phyloP scores from a whole-genome alignment of 2,888 invertebrate genomes.

The Meiosimyza platycephala region DNA sequence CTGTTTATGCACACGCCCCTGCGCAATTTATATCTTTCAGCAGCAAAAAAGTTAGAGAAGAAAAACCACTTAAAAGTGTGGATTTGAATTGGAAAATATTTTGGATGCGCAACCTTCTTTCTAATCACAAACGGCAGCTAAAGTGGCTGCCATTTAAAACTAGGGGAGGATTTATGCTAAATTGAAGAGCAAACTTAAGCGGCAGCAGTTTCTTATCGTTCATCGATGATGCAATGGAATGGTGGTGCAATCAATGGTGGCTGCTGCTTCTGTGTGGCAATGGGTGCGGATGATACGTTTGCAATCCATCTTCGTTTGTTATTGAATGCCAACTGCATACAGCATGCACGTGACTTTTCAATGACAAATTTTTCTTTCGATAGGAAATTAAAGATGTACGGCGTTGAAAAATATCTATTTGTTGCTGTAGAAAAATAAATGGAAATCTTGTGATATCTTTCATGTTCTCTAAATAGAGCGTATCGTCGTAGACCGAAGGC shows the following conservation, averaged over 20 bases:
- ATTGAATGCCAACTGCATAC: constrained; percentile 35
- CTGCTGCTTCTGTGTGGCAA: background rate
- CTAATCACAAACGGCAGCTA: background rate
- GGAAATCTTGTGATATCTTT: too few relatives aligned
- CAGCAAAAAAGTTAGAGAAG: too few relatives aligned
- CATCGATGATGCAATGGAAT: too few relatives aligned
- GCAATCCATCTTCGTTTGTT: constrained; percentile 34
- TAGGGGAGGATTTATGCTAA: constrained; percentile 36
- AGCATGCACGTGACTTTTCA: constrained; percentile 37
- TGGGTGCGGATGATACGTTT: background rate
- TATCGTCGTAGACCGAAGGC: too few relatives aligned
- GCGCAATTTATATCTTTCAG: too few relatives aligned
- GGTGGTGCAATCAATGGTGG: background rate
- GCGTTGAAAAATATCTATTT: too few relatives aligned
- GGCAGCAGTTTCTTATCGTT: constrained; percentile 16
- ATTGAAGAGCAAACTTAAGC: constrained; percentile 13
- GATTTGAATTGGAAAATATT: too few relatives aligned
- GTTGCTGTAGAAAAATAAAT: background rate
- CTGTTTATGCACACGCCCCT: too few relatives aligned
- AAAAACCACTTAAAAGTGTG: too few relatives aligned
- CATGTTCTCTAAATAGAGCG: too few relatives aligned
- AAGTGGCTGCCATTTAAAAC: constrained; percentile 25
- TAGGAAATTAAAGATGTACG: constrained; percentile 1
- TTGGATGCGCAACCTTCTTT: too few relatives aligned
- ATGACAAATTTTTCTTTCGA: constrained; percentile 24